Conservation (phyloP, 2,888 invertebrate species). For the Oxycera nigricornis region DNA sequence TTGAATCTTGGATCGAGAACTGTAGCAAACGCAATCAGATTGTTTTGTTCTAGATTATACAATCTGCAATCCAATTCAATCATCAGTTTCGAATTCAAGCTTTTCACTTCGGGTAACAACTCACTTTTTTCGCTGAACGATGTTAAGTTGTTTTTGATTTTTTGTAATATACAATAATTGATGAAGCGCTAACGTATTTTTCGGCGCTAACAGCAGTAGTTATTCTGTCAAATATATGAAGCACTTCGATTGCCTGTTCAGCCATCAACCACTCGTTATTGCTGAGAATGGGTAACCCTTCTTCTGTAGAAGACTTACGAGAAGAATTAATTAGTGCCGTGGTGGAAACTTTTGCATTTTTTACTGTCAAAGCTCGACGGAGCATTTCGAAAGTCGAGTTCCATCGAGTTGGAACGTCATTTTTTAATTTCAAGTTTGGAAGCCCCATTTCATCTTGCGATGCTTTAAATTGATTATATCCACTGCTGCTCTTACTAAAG, state of each 20-base stretch:
- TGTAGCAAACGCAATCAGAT: background rate
- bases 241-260: constrained; percentile 1
- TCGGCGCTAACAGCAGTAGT: background rate
- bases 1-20: constrained; percentile 2
- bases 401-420: constrained; percentile 22
- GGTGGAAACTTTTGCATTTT: constrained; percentile 5
- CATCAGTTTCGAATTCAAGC: background rate
- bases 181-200: background rate
- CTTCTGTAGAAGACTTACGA: too few relatives aligned
- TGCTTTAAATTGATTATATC: background rate
- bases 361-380: background rate
- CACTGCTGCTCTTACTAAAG: constrained; percentile 1
- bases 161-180: too few relatives aligned
- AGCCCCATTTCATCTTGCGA: constrained; percentile 7
- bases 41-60: too few relatives aligned
- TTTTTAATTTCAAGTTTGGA: constrained; percentile 9
- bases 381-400: constrained; percentile 9
- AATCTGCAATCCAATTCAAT: background rate
- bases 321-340: background rate
- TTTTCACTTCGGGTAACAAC: background rate
- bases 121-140: too few relatives aligned
- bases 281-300: too few relatives aligned
- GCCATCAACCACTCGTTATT: too few relatives aligned
- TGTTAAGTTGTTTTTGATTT: background rate
- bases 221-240: background rate